These are phyloP conservation scores for Drosophila orosa DNA, from an alignment of 1,140 invertebrate genomes.

Conservation along the genomic window DNA sequence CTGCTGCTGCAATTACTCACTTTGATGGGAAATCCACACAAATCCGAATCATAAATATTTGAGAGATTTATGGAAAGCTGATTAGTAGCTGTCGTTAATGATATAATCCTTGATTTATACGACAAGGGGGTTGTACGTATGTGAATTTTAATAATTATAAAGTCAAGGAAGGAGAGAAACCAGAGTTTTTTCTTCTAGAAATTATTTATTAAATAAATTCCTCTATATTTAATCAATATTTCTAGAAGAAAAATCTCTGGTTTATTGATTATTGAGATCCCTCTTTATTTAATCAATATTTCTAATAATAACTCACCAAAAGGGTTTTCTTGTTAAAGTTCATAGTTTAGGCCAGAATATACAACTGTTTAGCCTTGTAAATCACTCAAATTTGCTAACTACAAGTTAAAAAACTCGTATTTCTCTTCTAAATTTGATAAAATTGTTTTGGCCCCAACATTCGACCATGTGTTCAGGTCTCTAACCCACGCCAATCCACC, in stretches of 20 bases:
- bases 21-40: conserved; percentile 10
- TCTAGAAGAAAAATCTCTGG: too few relatives aligned
- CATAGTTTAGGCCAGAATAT: neutral
- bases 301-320: too few relatives aligned
- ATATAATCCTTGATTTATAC: neutral
- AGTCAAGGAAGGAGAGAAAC: neutral
- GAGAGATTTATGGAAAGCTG: conserved; percentile 6
- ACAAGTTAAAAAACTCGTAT: neutral
- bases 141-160: neutral
- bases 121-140: neutral
- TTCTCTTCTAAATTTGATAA: conserved; percentile 17
- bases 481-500: conserved; percentile 16
- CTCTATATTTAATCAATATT: too few relatives aligned
- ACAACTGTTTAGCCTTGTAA: neutral
- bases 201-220: too few relatives aligned
- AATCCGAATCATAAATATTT: conserved; percentile 19
- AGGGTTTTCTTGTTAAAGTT: too few relatives aligned
- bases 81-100: conserved; percentile 4
- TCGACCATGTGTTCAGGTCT: conserved; percentile 28
- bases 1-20: conserved; percentile 14
- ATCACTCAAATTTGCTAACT: neutral
- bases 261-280: too few relatives aligned
- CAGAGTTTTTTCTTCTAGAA: neutral
- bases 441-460: conserved; percentile 35
- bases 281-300: too few relatives aligned